Base-by-base conservation (phyloP, 2,797 vertebrate species). In the Bovichtus diacanthus region DNA sequence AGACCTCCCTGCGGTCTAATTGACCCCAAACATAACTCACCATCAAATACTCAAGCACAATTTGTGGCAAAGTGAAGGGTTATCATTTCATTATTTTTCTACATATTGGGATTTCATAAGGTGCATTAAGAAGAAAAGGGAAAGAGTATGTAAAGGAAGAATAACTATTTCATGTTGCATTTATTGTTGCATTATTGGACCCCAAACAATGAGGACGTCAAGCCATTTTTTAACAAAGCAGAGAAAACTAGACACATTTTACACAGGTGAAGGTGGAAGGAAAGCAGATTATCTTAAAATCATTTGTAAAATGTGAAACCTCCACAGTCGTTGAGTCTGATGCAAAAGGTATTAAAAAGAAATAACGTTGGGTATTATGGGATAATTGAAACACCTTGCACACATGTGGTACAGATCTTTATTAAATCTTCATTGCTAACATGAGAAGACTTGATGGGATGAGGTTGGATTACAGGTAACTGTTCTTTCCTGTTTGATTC, bases 401-500 rank as follows among this genome's bases (percentile, higher is more conserved):
- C 18, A 38, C 44, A 21, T 55, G n/a, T 47, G 39, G 36, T 61
- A 31, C 36, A 44, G 53, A 61, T 38, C 41, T 74, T 68, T 54
- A 51, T 75, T 31, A 44, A 34, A 63, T 67, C 53, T 53, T 15
- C 10, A 54, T 39, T n/a, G 18, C 29, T 51, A 49, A 63, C 39
- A 44, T 0, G 15, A 41, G 7, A 1, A 41, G 34, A 39, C 62
- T 54, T 53, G 46, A 68, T 50, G 38, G 53, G 31, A 39, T 60
- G 34, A 38, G 41, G 29, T 46, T 58, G 21, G 9, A 67, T 49
- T 59, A 53, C 55, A 58, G 21, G 49, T 5, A 27, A 68, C 25
- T 19, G 53, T 41, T 38, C 43, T 54, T 55, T 51, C 34, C 49
- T 62, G 49, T 75, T 80, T 58, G 36, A 53, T 70, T 61, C 53